These are phyloP conservation scores for Drosophila meridionalis DNA, from an alignment of 2,888 invertebrate genomes.

Conservation along the genomic window DNA sequence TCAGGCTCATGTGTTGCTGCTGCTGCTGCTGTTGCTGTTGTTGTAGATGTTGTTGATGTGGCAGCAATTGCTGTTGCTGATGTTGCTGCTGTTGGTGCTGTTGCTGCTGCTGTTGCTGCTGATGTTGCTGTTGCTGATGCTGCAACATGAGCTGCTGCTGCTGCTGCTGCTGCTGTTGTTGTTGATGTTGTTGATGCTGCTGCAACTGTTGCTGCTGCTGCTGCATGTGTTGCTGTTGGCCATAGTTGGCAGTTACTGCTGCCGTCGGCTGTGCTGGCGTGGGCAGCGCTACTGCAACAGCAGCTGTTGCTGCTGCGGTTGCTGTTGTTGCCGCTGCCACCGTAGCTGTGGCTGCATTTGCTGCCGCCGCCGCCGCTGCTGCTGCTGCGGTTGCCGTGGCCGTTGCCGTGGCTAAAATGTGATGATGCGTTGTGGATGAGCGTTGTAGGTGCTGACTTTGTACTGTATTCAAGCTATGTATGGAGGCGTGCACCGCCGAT, in stretches of 20 bases:
- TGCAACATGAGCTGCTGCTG: conserved; percentile 50
- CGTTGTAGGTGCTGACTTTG: conserved; percentile 79
- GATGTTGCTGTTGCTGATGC: conserved; percentile 62
- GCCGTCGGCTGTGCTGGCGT: conserved; percentile 42
- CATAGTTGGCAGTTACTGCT: conserved; percentile 42
- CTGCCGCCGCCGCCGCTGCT: conserved; percentile 60
- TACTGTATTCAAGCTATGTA: conserved; percentile 84
- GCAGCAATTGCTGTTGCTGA: conserved; percentile 44
- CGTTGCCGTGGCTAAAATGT: conserved; percentile 82
- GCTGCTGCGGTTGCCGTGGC: conserved; percentile 71
- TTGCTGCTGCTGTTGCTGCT: conserved; percentile 25
- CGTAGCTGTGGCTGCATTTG: conserved; percentile 66
- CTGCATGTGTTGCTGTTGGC: conserved; percentile 49
- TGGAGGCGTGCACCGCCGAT: conserved; percentile 84
- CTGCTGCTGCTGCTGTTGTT: conserved; percentile 64
- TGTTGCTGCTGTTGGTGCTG: conserved; percentile 32
- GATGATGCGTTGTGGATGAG: conserved; percentile 81
- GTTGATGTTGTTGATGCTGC: conserved; percentile 56
- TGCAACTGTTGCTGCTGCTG: conserved; percentile 49
- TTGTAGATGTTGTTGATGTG: conserved; percentile 47
- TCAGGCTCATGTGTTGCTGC: conserved; percentile 43
- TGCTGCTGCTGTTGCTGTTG: conserved; percentile 52
- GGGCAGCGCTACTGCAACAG: conserved; percentile 55
- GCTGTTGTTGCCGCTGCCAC: conserved; percentile 67
- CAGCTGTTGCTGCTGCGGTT: conserved; percentile 57